These are phyloP conservation scores for Philereme transversata DNA, from an alignment of 2,888 invertebrate species.

Conservation along the genomic window DNA sequence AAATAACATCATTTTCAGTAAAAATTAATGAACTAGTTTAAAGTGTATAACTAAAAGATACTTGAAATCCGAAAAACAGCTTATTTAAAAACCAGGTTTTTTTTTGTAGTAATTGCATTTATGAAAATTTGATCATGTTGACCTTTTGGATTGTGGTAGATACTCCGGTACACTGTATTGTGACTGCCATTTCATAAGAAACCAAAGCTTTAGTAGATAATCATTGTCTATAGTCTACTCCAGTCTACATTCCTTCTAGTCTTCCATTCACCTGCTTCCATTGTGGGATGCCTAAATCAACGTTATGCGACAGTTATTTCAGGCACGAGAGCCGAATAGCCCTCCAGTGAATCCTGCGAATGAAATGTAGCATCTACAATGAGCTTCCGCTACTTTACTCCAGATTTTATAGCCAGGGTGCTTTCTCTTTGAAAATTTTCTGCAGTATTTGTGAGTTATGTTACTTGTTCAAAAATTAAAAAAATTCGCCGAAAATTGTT, in stretches of 20 bases:
- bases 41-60: no score
- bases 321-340: slow-evolving; percentile 63
- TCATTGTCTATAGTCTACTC: slow-evolving; percentile 4
- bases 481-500: slow-evolving; percentile 10
- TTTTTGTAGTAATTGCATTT: no score
- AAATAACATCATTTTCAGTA: no score
- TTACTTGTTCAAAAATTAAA: slow-evolving; percentile 3
- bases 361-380: slow-evolving; percentile 56
- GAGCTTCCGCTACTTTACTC: slow-evolving; percentile 35
- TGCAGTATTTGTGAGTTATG: slow-evolving; percentile 18
- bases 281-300: slow-evolving; percentile 61
- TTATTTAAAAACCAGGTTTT: no score
- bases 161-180: no score
- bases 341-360: slow-evolving; percentile 64
- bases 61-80: no score
- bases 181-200: no score
- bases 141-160: no score
- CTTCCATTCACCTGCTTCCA: slow-evolving; percentile 49
- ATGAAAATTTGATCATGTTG: no score
- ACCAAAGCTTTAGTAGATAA: no score
- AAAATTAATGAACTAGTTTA: no score
- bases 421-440: slow-evolving; percentile 13
- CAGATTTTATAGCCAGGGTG: slow-evolving; percentile 20
- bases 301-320: slow-evolving; percentile 76
- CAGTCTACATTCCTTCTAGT: slow-evolving; percentile 13